Percentiles rank a stretch among this genome's conserved stretches.
Evolutionary conservation across 2,888 invertebrate species (phyloP).

Genomic region (Rhimphoctona megacephalus): DNA sequence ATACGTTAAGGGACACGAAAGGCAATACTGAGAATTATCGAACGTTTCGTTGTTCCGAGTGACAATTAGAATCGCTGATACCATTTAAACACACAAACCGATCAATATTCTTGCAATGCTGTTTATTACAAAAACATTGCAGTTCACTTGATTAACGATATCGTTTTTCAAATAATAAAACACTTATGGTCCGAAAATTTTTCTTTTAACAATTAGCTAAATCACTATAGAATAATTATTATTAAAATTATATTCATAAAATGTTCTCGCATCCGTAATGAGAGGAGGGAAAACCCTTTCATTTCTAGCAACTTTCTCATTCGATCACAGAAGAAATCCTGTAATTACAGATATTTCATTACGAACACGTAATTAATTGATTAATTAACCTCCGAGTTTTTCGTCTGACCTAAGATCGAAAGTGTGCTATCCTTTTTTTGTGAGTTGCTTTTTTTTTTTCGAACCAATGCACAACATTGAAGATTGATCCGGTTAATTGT

Average conservation of each 20-base stretch:
- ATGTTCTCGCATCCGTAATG: background rate
- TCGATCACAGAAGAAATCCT: background rate
- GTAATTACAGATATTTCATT: background rate
- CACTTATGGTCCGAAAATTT: background rate
- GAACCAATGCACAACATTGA: background rate
- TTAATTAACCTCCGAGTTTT: constrained; percentile 11
- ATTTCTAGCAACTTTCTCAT: background rate
- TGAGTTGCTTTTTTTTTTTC: background rate
- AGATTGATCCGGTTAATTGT: constrained; percentile 23
- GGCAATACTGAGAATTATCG: constrained; percentile 49
- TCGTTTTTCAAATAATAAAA: no score
- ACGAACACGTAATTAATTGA: constrained; percentile 9
- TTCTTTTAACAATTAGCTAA: no score
- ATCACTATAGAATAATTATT: background rate
- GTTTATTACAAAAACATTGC: background rate
- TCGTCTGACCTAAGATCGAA: background rate
- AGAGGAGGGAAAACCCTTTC: background rate
- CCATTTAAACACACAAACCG: background rate
- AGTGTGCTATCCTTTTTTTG: background rate
- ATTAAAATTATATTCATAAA: no score
- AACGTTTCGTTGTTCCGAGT: constrained; percentile 24
- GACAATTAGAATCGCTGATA: background rate
- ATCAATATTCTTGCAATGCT: no score
- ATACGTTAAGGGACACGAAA: background rate
- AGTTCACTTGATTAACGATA: no score